Percentiles rank a stretch among this genome's conserved stretches.
Conservation (phyloP, 2,113 vertebrate species). For the Origma solitaria region DNA sequence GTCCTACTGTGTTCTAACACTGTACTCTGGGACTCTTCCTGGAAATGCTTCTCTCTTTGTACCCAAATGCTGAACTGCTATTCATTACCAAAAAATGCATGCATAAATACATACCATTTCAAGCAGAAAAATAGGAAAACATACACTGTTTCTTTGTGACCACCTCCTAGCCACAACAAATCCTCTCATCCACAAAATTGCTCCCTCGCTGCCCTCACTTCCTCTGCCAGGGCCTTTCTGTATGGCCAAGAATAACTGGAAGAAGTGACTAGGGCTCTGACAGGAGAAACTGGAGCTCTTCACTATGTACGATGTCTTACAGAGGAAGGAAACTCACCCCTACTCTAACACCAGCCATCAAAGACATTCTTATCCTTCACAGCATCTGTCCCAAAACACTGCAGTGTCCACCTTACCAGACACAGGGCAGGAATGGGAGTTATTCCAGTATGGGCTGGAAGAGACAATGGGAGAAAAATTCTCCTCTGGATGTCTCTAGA, state of each 20-base stretch:
- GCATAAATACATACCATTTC: neutral
- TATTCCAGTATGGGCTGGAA: neutral
- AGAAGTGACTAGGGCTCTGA: neutral
- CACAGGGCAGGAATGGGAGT: neutral
- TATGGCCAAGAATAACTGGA: neutral
- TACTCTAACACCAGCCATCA: neutral
- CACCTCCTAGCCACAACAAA: slow-evolving; percentile 12
- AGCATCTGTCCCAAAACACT: neutral
- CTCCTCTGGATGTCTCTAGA: neutral
- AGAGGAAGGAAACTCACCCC: neutral
- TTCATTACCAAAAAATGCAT: slow-evolving; percentile 8
- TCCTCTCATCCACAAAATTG: neutral
- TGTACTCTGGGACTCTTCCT: neutral
- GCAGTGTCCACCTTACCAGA: neutral
- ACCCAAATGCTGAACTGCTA: neutral
- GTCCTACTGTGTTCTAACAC: neutral
- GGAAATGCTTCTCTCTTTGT: neutral
- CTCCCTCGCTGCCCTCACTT: neutral
- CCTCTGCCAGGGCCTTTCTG: neutral
- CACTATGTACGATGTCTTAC: accelerated
- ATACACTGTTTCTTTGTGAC: neutral
- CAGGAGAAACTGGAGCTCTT: neutral
- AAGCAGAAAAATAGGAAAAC: slow-evolving; percentile 14
- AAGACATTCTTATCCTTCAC: neutral
- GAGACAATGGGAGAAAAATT: neutral